A percentile compares a stretch with the other conserved stretches of the same genome.
These are phyloP conservation scores for Sinohyriopsis cumingii DNA, from an alignment of 2,888 invertebrate genomes.

Conservation along the genomic window DNA sequence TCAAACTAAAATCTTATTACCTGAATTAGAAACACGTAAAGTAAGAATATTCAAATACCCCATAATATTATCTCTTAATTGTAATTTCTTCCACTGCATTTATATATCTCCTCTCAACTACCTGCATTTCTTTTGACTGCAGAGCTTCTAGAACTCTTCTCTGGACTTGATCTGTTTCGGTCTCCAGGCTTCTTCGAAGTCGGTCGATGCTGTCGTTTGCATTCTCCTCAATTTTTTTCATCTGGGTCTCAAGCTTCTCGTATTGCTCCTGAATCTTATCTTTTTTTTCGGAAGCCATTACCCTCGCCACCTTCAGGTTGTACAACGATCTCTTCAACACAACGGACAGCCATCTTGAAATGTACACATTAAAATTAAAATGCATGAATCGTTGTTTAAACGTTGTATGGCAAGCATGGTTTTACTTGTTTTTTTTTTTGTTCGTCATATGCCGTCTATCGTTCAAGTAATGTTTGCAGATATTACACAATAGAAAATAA, in stretches of 20 bases:
- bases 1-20: too few species aligned
- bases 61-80: too few species aligned
- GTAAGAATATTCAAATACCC: too few species aligned
- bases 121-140: conserved; percentile 15
- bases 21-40: too few species aligned
- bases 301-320: conserved; percentile 50
- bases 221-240: conserved; percentile 45
- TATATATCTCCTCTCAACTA: too few species aligned
- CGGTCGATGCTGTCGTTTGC: conserved; percentile 35
- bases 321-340: conserved; percentile 53
- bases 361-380: neutral
- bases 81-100: too few species aligned
- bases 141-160: conserved; percentile 16
- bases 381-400: too few species aligned
- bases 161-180: conserved; percentile 25
- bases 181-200: conserved; percentile 22
- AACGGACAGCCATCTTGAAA: conserved; percentile 50
- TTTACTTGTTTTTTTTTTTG: too few species aligned
- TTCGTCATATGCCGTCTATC: too few species aligned
- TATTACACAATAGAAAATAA: too few species aligned
- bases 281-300: conserved; percentile 46
- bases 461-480: too few species aligned
- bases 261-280: conserved; percentile 46
- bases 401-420: too few species aligned
- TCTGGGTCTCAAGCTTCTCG: conserved; percentile 37